These are phyloP conservation scores for Chironomus tepperi DNA, from an alignment of 1,140 invertebrate genomes.

Conservation along the genomic window DNA sequence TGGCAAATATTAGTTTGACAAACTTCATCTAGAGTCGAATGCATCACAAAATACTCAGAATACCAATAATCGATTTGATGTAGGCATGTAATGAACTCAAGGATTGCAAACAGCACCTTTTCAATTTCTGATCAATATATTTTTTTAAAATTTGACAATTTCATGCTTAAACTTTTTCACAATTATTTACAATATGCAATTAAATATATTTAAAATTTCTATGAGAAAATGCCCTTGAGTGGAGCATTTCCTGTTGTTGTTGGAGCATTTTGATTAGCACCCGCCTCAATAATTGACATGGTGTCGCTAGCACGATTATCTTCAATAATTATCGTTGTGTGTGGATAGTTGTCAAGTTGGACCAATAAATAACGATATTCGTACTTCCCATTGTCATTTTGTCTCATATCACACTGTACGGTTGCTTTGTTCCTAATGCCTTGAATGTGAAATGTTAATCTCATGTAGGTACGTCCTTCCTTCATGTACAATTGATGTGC, in stretches of 20 bases:
- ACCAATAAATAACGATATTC: slow-evolving; percentile 77
- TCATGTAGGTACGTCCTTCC: slow-evolving; percentile 66
- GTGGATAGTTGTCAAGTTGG: slow-evolving; percentile 66
- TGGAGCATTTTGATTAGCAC: background rate
- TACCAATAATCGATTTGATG: too few species aligned
- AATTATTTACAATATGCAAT: too few species aligned
- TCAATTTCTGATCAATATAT: too few species aligned
- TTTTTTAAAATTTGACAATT: too few species aligned
- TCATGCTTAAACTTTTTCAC: too few species aligned
- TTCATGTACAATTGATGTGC: slow-evolving; percentile 58
- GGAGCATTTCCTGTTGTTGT: slow-evolving; percentile 28
- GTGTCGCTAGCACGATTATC: slow-evolving; percentile 51
- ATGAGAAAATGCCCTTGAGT: slow-evolving; percentile 35
- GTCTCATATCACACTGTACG: slow-evolving; percentile 74
- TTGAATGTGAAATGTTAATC: slow-evolving; percentile 85
- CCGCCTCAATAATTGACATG: background rate
- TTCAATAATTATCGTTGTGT: slow-evolving; percentile 62
- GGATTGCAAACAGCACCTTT: too few species aligned
- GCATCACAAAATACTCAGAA: too few species aligned
- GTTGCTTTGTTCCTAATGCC: slow-evolving; percentile 69
- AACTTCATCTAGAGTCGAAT: too few species aligned
- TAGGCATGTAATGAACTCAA: too few species aligned
- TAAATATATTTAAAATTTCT: slow-evolving; percentile 32
- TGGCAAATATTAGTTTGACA: too few species aligned
- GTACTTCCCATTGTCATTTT: slow-evolving; percentile 65